Conservation (phyloP, 1,140 invertebrate genomes). For the Diachasma alloeum region DNA sequence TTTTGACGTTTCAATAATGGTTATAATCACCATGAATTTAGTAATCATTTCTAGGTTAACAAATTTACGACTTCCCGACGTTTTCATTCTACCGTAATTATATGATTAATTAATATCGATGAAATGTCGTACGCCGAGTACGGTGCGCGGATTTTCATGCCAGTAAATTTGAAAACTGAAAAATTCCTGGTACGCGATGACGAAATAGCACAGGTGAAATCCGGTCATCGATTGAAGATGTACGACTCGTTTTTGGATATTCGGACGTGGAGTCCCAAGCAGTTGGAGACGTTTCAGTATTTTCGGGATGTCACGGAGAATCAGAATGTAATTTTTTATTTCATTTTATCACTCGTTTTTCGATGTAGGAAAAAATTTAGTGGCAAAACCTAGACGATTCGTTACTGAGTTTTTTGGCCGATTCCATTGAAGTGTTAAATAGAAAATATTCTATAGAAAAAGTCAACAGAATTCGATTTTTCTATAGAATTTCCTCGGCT, state of each 20-base stretch:
- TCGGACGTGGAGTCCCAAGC: constrained; percentile 54
- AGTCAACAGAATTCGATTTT: too few species aligned
- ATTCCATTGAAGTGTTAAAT: too few species aligned
- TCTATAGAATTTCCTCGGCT: too few species aligned
- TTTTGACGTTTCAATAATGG: too few species aligned
- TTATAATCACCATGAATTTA: neutral
- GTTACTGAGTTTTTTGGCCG: too few species aligned
- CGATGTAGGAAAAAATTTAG: too few species aligned
- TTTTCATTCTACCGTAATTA: neutral
- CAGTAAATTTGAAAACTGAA: constrained; percentile 28
- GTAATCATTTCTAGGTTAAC: neutral
- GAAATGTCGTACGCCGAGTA: constrained; percentile 52
- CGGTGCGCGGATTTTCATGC: constrained; percentile 48
- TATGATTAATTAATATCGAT: neutral
- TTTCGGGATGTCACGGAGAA: constrained; percentile 52
- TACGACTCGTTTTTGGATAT: constrained; percentile 51
- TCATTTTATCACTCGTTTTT: neutral
- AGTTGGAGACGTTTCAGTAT: constrained; percentile 49
- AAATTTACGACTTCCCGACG: neutral
- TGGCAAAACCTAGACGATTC: too few species aligned
- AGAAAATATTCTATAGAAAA: too few species aligned
- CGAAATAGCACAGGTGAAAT: constrained; percentile 30
- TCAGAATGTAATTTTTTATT: constrained; percentile 6
- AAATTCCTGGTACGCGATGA: neutral
- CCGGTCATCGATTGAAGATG: constrained; percentile 51